phyloP scores from a whole-genome alignment of 2,113 vertebrate genomes.

The Chionomys nivalis region DNA sequence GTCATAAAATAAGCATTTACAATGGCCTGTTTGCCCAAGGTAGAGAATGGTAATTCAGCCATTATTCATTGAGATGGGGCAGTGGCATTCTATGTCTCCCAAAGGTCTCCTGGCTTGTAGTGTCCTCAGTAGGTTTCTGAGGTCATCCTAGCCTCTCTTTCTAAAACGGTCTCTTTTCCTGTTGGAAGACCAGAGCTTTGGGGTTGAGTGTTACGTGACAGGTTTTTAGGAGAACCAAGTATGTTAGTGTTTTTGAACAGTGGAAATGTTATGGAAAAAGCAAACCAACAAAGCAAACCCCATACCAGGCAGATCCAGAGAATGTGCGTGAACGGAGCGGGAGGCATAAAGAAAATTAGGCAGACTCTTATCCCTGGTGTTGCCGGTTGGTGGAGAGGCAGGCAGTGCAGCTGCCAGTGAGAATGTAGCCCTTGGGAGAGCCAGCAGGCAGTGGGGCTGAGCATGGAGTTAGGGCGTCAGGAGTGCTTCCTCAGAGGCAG shows the following conservation, averaged over 20 bases:
- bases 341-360: background rate
- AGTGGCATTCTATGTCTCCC: background rate
- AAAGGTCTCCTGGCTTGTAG: background rate
- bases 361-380: background rate
- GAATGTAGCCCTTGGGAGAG: background rate
- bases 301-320: background rate
- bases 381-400: background rate
- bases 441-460: background rate
- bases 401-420: rapidly evolving
- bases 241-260: background rate
- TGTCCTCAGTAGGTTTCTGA: background rate
- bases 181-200: background rate
- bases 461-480: rapidly evolving
- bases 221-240: background rate
- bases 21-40: constrained; percentile 60
- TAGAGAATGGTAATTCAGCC: background rate
- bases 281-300: background rate
- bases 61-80: rapidly evolving
- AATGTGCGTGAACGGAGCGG: background rate
- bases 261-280: background rate
- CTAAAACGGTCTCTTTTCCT: background rate
- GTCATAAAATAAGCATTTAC: constrained; percentile 39
- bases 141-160: background rate
- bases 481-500: background rate
- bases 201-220: background rate